Percentiles rank a stretch among this genome's conserved stretches.
These are phyloP conservation scores for Eledona agricola DNA, from an alignment of 2,888 invertebrate genomes.

Conservation along the genomic window DNA sequence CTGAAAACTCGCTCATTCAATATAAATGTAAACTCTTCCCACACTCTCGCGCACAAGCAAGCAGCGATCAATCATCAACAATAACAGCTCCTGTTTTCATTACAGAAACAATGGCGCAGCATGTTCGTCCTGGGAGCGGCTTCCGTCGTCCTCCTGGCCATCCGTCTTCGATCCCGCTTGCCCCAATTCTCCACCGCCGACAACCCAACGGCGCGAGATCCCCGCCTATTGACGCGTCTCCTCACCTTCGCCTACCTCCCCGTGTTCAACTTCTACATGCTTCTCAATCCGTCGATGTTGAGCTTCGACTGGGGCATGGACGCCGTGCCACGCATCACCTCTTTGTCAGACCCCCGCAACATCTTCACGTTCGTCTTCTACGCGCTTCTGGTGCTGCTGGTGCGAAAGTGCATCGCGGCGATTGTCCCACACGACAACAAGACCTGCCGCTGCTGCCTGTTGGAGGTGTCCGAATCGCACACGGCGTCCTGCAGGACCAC, in stretches of 20 bases:
- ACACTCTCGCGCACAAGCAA: constrained; percentile 27
- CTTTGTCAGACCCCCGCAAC: constrained; percentile 82
- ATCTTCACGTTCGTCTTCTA: constrained; percentile 81
- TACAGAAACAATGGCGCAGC: constrained; percentile 77
- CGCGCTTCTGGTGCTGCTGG: constrained; percentile 56
- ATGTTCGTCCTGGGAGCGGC: constrained; percentile 74
- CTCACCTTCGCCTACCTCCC: constrained; percentile 94
- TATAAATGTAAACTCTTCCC: constrained; percentile 4
- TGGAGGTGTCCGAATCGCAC: constrained; percentile 73
- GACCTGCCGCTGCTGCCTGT: constrained; percentile 70
- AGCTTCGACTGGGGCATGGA: constrained; percentile 99
- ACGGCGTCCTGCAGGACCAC: constrained; percentile 74
- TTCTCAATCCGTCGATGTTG: constrained; percentile 85
- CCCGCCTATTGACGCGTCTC: constrained; percentile 80
- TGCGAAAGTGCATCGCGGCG: constrained; percentile 43
- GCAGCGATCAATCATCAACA: constrained; percentile 42
- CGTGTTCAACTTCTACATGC: constrained; percentile 86
- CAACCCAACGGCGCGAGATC: constrained; percentile 93
- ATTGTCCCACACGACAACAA: constrained; percentile 10
- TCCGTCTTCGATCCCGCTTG: constrained; percentile 80
- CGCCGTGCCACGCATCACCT: constrained; percentile 86
- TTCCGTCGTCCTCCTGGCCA: constrained; percentile 74
- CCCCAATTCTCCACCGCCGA: constrained; percentile 93
- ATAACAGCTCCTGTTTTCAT: constrained; percentile 54
- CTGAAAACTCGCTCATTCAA: constrained; percentile 4